Percentiles rank a stretch among this genome's conserved stretches.
Evolutionary conservation across 2,888 invertebrate species (phyloP).

Genomic region (Epinotia nisella): DNA sequence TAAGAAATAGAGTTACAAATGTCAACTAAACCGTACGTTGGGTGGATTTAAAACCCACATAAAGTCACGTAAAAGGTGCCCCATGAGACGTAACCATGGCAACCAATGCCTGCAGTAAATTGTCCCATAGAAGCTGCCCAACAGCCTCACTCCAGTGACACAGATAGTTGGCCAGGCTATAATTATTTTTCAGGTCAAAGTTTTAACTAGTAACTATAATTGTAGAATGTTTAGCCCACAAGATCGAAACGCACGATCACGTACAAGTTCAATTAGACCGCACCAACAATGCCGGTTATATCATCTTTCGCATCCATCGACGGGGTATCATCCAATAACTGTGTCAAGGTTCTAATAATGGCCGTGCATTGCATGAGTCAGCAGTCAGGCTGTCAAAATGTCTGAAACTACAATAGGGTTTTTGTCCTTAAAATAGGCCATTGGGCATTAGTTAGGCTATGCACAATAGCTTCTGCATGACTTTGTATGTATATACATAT

Average conservation of each 20-base stretch:
- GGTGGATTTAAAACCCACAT: no score
- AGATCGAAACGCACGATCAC: background rate
- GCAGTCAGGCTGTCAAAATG: conserved; percentile 16
- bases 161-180: background rate
- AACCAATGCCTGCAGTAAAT: no score
- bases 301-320: conserved; percentile 31
- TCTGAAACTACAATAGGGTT: background rate
- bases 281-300: conserved; percentile 37
- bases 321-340: conserved; percentile 29
- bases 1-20: no score
- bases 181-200: background rate
- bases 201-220: background rate
- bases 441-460: no score
- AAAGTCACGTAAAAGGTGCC: no score
- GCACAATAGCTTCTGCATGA: no score
- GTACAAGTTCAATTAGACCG: conserved; percentile 26
- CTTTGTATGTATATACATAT: no score
- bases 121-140: no score
- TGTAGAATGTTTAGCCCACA: conserved; percentile 5
- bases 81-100: no score
- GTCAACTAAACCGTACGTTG: no score
- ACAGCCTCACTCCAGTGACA: no score
- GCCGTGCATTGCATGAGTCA: conserved; percentile 21
- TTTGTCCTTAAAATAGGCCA: background rate
- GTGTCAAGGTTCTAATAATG: conserved; percentile 31